phyloP scores from a whole-genome alignment of 2,888 invertebrate genomes.

The Platerodrilus igneus region DNA sequence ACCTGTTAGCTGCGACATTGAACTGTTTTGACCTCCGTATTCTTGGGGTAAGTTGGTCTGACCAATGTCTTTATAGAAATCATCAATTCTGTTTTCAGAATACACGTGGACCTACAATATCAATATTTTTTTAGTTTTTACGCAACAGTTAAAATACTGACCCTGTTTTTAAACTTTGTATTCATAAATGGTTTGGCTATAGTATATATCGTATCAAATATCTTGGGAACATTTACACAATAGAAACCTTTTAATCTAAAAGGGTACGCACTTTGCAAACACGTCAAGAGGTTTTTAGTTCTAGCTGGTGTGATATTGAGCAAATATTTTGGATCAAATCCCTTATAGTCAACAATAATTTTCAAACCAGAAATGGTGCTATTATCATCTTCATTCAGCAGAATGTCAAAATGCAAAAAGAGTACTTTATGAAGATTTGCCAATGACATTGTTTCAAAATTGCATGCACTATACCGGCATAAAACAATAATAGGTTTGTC shows the following conservation, averaged over 20 bases:
- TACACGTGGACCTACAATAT: slow-evolving; percentile 52
- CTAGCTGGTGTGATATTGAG: slow-evolving; percentile 51
- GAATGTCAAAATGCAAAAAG: slow-evolving; percentile 56
- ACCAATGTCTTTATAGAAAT: slow-evolving; percentile 55
- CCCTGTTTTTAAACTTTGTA: slow-evolving; percentile 58
- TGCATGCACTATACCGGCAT: too few species aligned
- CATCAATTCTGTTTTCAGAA: slow-evolving; percentile 49
- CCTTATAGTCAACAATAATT: slow-evolving; percentile 53
- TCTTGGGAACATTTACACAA: slow-evolving; percentile 56
- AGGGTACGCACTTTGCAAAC: slow-evolving; percentile 56
- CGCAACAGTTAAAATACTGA: too few species aligned
- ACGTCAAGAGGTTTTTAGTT: slow-evolving; percentile 49
- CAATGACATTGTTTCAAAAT: too few species aligned
- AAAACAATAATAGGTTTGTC: too few species aligned
- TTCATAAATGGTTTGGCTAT: slow-evolving; percentile 57
- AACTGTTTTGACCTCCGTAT: slow-evolving; percentile 60
- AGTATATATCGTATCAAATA: slow-evolving; percentile 56
- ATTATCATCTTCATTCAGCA: slow-evolving; percentile 56
- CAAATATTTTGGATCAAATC: slow-evolving; percentile 52
- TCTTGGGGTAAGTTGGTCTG: slow-evolving; percentile 58
- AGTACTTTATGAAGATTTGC: too few species aligned
- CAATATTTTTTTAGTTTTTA: slow-evolving; percentile 2
- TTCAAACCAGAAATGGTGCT: slow-evolving; percentile 52
- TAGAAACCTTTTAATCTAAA: slow-evolving; percentile 55
- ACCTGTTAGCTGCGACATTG: slow-evolving; percentile 52